Conservation (phyloP, 2,797 vertebrate species). For the Dendrocincla fuliginosa region DNA sequence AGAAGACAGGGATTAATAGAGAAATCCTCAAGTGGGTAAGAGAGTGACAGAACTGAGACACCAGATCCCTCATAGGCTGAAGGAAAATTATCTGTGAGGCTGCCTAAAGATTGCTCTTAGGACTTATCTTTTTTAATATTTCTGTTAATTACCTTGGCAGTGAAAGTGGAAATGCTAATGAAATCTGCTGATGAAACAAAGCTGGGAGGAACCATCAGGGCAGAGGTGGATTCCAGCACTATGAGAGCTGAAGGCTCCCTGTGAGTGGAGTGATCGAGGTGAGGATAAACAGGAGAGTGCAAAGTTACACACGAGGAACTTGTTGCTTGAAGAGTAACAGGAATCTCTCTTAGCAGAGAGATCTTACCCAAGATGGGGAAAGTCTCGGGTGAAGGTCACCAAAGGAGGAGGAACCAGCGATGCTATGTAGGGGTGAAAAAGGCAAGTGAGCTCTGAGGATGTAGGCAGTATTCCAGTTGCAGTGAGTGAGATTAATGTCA, state of each 20-base stretch:
- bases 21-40: not conserved
- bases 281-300: not conserved
- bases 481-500: not conserved
- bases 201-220: not conserved
- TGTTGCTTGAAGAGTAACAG: not conserved
- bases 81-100: not conserved
- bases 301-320: not conserved
- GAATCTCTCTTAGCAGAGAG: not conserved
- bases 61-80: not conserved
- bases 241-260: not conserved
- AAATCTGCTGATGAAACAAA: conserved; percentile 9
- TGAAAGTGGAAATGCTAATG: not conserved
- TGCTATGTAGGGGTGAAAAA: not conserved
- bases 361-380: not conserved
- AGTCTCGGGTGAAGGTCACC: not conserved
- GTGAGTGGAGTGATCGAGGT: not conserved
- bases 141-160: conserved; percentile 52
- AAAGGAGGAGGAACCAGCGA: not conserved
- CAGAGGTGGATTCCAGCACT: not conserved
- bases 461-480: not conserved
- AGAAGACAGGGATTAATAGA: not conserved
- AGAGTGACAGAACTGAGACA: not conserved
- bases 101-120: conserved; percentile 10
- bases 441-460: not conserved
- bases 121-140: conserved; percentile 17